Evolutionary conservation across 2,113 vertebrate genomes (phyloP).

Genomic region (Arenaria interpres): DNA sequence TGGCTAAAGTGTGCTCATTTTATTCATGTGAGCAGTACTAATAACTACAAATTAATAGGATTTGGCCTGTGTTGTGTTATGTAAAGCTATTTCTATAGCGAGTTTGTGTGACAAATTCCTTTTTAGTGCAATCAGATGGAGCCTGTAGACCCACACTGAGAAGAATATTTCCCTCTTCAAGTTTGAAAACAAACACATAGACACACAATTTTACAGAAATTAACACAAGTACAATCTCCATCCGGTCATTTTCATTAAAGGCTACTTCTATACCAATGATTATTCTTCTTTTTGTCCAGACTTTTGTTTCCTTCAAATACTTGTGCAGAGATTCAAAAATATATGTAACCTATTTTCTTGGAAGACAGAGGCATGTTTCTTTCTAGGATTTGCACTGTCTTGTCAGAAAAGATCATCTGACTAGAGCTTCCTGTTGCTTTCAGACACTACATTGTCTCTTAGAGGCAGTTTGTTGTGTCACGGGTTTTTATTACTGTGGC

Average conservation of each 20-base stretch:
- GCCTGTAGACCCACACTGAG: not conserved
- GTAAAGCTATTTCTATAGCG: not conserved
- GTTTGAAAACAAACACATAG: not conserved
- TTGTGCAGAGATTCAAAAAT: not conserved
- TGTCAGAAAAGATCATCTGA: not conserved
- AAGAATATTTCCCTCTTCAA: not conserved
- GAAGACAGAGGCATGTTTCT: not conserved
- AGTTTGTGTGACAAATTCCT: not conserved
- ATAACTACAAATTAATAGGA: not conserved
- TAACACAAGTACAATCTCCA: not conserved
- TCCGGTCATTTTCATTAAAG: not conserved
- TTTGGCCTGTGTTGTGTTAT: not conserved
- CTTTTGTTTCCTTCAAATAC: not conserved
- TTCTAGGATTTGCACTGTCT: not conserved
- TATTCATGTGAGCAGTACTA: not conserved
- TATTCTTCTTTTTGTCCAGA: not conserved
- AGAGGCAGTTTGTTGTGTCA: not conserved
- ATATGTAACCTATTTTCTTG: not conserved
- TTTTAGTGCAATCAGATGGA: not conserved
- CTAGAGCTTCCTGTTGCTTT: not conserved
- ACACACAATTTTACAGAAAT: not conserved
- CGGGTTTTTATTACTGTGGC: not conserved
- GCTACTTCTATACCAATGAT: not conserved
- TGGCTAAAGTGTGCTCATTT: not conserved
- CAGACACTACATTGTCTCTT: not conserved